These are phyloP conservation scores for Rhyacophila evoluta DNA, from an alignment of 2,888 invertebrate genomes.

Conservation along the genomic window DNA sequence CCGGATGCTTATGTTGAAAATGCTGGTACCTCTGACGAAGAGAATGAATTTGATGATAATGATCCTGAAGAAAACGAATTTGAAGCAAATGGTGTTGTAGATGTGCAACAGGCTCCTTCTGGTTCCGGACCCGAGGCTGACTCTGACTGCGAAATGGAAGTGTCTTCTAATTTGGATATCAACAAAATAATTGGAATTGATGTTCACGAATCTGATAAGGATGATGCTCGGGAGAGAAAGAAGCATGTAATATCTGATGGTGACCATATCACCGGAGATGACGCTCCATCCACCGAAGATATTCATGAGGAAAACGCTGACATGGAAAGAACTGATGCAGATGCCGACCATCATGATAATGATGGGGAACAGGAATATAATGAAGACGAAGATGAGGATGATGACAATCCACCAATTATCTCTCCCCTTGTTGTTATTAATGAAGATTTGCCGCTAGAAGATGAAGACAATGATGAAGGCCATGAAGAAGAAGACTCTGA, in stretches of 20 bases:
- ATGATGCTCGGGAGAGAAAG: not conserved
- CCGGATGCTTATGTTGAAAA: constrained; percentile 62
- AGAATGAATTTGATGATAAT: constrained; percentile 55
- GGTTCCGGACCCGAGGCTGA: constrained; percentile 62
- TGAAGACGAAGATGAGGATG: constrained; percentile 63
- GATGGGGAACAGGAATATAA: constrained; percentile 44
- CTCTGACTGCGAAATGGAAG: constrained; percentile 69
- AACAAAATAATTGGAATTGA: constrained; percentile 53
- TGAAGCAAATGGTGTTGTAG: constrained; percentile 54
- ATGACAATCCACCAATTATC: constrained; percentile 60
- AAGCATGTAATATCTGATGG: constrained; percentile 28
- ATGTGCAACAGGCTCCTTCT: constrained; percentile 49
- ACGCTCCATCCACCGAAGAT: not conserved
- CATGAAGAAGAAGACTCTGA: constrained; percentile 15
- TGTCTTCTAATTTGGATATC: constrained; percentile 59
- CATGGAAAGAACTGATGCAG: constrained; percentile 53
- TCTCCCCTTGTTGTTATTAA: constrained; percentile 67
- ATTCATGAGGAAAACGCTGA: not conserved
- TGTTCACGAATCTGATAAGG: constrained; percentile 32
- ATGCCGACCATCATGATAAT: constrained; percentile 58
- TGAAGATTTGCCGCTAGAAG: constrained; percentile 54
- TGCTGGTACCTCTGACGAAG: constrained; percentile 56
- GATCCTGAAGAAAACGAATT: constrained; percentile 56
- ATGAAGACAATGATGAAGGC: constrained; percentile 25
- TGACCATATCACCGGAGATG: constrained; percentile 26